Percentiles rank a stretch among this genome's conserved stretches.
Evolutionary conservation across 2,113 vertebrate genomes (phyloP).

Genomic region (Microcebus tavaratra): DNA sequence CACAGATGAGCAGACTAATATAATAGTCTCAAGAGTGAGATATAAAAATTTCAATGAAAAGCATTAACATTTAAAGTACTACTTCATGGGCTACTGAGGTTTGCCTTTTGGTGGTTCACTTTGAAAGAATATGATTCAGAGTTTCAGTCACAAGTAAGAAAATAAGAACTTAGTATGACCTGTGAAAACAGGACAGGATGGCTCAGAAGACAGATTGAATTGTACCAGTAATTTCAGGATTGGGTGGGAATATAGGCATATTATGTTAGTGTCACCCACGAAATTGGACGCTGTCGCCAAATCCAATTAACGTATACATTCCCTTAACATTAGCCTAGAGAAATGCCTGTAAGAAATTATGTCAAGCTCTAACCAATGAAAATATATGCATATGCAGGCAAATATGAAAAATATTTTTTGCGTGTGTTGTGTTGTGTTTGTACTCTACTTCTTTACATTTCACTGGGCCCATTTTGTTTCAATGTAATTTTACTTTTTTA

Average conservation of each 20-base stretch:
- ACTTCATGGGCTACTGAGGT: background rate
- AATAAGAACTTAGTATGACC: conserved; percentile 10
- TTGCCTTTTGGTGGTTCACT: background rate
- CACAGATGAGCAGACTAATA: background rate
- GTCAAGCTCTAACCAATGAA: background rate
- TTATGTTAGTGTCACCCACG: background rate
- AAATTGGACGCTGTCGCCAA: background rate
- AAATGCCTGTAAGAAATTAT: background rate
- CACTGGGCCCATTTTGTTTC: background rate
- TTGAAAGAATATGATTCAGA: background rate
- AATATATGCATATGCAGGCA: background rate
- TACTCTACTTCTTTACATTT: background rate
- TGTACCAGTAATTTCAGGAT: background rate
- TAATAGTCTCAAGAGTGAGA: background rate
- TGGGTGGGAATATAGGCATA: background rate
- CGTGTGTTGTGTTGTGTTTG: background rate
- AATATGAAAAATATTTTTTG: background rate
- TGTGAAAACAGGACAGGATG: background rate
- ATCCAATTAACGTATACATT: background rate
- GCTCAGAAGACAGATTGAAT: background rate
- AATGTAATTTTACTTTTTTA: background rate
- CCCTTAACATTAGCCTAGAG: background rate
- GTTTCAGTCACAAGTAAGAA: background rate
- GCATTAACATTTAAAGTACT: background rate
- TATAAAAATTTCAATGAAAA: background rate